Percentiles rank a stretch among this genome's conserved stretches.
Evolutionary conservation across 1,140 invertebrate genomes (phyloP).

Genomic region (Teleopsis dalmanni): DNA sequence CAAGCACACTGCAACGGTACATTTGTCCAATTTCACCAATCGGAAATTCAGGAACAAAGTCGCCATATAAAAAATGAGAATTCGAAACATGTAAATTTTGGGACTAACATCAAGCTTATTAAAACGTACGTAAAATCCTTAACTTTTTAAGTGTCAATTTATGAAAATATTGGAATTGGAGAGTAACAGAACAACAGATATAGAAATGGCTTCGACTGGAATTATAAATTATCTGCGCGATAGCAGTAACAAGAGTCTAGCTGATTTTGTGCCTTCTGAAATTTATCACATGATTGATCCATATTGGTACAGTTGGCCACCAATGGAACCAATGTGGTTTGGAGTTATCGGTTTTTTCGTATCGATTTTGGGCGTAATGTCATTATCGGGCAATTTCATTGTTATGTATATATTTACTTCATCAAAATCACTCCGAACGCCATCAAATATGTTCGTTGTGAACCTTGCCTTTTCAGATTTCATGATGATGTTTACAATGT

Average conservation of each 20-base stretch:
- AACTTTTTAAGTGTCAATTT: too few species aligned
- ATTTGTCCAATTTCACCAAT: too few species aligned
- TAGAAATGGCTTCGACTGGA: too few species aligned
- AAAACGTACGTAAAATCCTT: too few species aligned
- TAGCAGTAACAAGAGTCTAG: constrained; percentile 59
- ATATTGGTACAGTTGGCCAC: constrained; percentile 69
- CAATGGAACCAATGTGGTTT: constrained; percentile 73
- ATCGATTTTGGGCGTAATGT: constrained; percentile 60
- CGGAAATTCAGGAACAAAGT: too few species aligned
- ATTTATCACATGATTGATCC: constrained; percentile 64
- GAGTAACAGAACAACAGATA: too few species aligned
- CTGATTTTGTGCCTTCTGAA: constrained; percentile 64
- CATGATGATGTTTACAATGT: constrained; percentile 71
- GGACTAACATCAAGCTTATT: too few species aligned
- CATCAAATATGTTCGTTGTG: constrained; percentile 71
- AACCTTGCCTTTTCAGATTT: constrained; percentile 77
- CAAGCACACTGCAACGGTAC: too few species aligned
- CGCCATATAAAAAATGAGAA: too few species aligned
- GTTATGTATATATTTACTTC: constrained; percentile 75
- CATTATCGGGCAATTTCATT: constrained; percentile 68
- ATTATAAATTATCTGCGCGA: constrained; percentile 25
- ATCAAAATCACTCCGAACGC: constrained; percentile 65
- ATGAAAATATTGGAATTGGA: too few species aligned
- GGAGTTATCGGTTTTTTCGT: constrained; percentile 69
- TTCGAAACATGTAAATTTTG: too few species aligned